These are phyloP conservation scores for Nycticorax nycticorax DNA, from an alignment of 2,113 vertebrate genomes.

Conservation along the genomic window DNA sequence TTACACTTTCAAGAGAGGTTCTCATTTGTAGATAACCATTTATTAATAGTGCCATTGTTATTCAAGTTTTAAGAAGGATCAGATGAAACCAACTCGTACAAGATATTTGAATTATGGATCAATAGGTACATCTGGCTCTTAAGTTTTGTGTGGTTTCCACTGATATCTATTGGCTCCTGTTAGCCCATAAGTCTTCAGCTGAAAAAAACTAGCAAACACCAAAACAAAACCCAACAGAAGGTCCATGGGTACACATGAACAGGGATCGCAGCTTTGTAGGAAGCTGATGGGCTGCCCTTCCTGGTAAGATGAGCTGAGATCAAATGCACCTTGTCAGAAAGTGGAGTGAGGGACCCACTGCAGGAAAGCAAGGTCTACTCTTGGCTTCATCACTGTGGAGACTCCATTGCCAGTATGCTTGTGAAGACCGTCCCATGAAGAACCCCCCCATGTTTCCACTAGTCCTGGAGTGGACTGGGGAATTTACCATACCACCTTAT, in stretches of 20 bases:
- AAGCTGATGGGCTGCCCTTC: not conserved
- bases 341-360: not conserved
- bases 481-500: not conserved
- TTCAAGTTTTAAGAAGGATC: not conserved
- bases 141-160: not conserved
- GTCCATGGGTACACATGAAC: not conserved
- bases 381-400: not conserved
- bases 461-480: not conserved
- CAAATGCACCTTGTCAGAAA: not conserved
- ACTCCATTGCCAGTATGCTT: not conserved
- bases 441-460: not conserved
- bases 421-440: not conserved
- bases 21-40: not conserved
- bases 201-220: not conserved
- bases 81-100: not conserved
- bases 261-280: not conserved
- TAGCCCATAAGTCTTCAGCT: not conserved
- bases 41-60: not conserved
- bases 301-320: not conserved
- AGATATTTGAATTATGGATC: not conserved
- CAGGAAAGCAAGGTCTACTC: fast-evolving
- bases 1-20: not conserved
- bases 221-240: not conserved
- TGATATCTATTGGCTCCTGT: not conserved
- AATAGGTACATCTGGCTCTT: not conserved